Evolutionary conservation across 2,113 vertebrate species (phyloP).

Genomic region (Podarcis muralis): DNA sequence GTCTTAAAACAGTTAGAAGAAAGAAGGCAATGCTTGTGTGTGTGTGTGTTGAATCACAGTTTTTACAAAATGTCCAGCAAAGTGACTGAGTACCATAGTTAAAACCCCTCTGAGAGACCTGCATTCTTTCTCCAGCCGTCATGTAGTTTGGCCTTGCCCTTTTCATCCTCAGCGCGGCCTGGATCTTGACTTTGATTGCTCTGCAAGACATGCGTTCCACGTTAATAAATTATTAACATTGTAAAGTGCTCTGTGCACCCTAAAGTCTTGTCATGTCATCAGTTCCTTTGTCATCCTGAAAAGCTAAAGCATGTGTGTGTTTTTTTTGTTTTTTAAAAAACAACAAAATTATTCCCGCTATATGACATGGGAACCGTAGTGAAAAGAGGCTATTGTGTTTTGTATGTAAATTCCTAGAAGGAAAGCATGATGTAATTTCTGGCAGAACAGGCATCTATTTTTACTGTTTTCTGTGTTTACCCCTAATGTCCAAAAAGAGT

Average conservation of each 20-base stretch:
- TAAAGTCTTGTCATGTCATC: background rate
- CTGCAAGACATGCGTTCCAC: background rate
- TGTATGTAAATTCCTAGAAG: background rate
- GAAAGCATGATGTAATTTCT: background rate
- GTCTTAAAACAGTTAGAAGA: background rate
- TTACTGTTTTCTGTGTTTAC: background rate
- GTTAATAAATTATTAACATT: background rate
- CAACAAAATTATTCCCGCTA: background rate
- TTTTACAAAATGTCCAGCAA: background rate
- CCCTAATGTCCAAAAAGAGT: background rate
- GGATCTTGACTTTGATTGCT: background rate
- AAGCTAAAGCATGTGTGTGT: background rate
- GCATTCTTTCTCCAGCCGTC: background rate
- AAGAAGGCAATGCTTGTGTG: background rate
- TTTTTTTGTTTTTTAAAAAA: too few species aligned
- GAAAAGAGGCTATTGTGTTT: background rate
- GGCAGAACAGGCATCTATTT: background rate
- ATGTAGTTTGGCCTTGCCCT: background rate
- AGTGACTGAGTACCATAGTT: background rate
- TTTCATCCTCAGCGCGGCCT: background rate
- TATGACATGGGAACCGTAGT: background rate
- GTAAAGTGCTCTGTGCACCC: background rate
- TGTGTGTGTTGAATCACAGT: background rate
- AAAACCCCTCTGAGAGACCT: background rate
- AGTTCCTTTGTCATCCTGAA: background rate